Conservation (phyloP, 2,797 vertebrate genomes). For the Prunella strophiata region DNA sequence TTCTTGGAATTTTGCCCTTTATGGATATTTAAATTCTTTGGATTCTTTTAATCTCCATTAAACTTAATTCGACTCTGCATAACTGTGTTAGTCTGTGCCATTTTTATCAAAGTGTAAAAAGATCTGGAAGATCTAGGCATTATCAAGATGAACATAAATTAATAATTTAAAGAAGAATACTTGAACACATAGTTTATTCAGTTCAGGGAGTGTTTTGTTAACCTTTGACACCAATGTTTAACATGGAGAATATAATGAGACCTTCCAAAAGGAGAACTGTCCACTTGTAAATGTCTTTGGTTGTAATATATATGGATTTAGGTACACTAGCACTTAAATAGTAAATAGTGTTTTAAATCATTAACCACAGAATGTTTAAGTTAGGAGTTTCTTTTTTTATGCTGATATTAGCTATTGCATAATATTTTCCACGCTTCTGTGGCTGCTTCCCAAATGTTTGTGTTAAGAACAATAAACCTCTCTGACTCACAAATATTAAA, state of each 20-base stretch:
- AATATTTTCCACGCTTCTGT: background rate
- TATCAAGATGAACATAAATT: background rate
- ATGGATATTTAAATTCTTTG: background rate
- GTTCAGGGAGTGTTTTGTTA: background rate
- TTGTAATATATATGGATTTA: background rate
- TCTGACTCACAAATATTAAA: background rate
- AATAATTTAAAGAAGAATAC: background rate
- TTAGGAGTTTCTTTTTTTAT: background rate
- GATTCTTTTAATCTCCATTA: background rate
- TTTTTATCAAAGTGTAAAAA: background rate
- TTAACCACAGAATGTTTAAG: background rate
- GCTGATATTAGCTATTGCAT: background rate
- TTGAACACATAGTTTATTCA: background rate
- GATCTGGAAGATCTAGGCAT: background rate
- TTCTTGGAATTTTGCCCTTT: background rate
- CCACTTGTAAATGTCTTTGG: background rate
- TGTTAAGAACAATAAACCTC: conserved; percentile 7
- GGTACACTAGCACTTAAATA: background rate
- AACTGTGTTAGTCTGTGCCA: background rate
- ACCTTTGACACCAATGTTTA: conserved; percentile 10
- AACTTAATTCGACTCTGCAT: background rate
- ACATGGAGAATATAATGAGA: background rate
- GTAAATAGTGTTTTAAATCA: background rate
- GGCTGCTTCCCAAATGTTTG: background rate
- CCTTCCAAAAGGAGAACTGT: background rate